phyloP scores from a whole-genome alignment of 2,797 vertebrate genomes.

The Sebastolobus alascanus region DNA sequence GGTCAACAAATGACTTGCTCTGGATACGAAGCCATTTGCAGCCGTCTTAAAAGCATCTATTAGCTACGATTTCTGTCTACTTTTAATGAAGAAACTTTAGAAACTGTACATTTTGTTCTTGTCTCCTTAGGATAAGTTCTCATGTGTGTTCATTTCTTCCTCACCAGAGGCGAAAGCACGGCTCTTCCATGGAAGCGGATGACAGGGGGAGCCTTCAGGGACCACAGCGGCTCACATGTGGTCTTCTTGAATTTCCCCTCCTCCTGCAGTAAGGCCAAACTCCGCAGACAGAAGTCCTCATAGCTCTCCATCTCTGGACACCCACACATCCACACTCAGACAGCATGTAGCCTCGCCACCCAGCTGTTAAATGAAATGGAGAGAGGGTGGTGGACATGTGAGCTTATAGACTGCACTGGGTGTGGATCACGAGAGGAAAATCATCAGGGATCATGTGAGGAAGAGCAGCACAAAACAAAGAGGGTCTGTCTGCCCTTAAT shows the following conservation, averaged over 20 bases:
- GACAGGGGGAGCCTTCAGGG: slow-evolving; percentile 80
- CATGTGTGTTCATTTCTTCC: slow-evolving; percentile 28
- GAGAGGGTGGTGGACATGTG: neutral
- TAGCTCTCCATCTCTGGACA: slow-evolving; percentile 92
- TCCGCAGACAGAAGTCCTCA: slow-evolving; percentile 89
- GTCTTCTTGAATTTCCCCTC: slow-evolving; percentile 62
- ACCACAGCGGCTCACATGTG: slow-evolving; percentile 55
- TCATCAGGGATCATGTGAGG: slow-evolving; percentile 37
- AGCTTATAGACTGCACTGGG: slow-evolving; percentile 1
- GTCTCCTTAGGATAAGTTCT: neutral
- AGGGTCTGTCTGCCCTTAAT: slow-evolving; percentile 53
- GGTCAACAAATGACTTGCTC: neutral
- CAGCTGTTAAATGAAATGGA: slow-evolving; percentile 54
- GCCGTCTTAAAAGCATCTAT: neutral
- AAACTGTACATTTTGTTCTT: neutral
- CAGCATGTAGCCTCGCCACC: slow-evolving; percentile 66
- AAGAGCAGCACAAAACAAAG: slow-evolving; percentile 59
- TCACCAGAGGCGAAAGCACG: slow-evolving; percentile 92
- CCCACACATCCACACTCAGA: slow-evolving; percentile 64
- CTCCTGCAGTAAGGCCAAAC: slow-evolving; percentile 85
- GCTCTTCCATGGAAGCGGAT: slow-evolving; percentile 90
- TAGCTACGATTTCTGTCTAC: neutral
- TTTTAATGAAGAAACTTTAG: neutral
- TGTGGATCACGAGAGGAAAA: slow-evolving; percentile 21
- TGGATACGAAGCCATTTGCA: neutral